Conservation (phyloP, 2,888 invertebrate genomes). For the Aphelenchoides bicaudatus region DNA sequence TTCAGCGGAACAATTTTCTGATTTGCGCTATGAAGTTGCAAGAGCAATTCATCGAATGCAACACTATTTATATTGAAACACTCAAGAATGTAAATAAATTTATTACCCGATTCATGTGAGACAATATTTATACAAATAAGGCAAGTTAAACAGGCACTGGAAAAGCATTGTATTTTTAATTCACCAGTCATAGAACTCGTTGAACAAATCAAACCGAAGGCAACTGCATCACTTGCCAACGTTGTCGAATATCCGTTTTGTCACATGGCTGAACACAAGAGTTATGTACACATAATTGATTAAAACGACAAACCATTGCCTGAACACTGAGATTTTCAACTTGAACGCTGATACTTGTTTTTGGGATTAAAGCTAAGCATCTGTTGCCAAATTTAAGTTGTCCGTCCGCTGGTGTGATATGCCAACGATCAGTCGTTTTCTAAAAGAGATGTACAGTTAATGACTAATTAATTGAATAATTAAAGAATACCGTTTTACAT, state of each 20-base stretch:
- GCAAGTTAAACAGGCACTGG: background rate
- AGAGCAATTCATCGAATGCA: constrained; percentile 9
- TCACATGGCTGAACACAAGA: too few relatives aligned
- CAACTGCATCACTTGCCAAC: constrained; percentile 36
- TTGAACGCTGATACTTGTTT: constrained; percentile 34
- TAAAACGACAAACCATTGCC: too few relatives aligned
- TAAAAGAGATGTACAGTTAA: constrained; percentile 9
- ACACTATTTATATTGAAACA: constrained; percentile 4
- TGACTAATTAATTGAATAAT: constrained; percentile 25
- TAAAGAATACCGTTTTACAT: constrained; percentile 26
- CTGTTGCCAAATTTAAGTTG: constrained; percentile 18
- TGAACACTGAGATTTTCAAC: constrained; percentile 28
- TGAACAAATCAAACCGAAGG: constrained; percentile 18
- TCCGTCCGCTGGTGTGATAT: constrained; percentile 16
- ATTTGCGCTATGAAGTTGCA: constrained; percentile 16
- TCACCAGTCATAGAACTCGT: too few relatives aligned
- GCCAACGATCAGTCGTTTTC: constrained; percentile 12
- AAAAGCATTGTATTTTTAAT: background rate
- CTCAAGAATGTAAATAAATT: too few relatives aligned
- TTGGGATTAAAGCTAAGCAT: constrained; percentile 35
- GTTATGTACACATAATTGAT: too few relatives aligned
- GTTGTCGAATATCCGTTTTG: constrained; percentile 39
- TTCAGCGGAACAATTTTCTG: background rate
- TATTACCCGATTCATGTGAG: too few relatives aligned
- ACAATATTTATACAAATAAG: too few relatives aligned